Evolutionary conservation across 2,113 vertebrate species (phyloP).

Genomic region (Pterocles orientalis): DNA sequence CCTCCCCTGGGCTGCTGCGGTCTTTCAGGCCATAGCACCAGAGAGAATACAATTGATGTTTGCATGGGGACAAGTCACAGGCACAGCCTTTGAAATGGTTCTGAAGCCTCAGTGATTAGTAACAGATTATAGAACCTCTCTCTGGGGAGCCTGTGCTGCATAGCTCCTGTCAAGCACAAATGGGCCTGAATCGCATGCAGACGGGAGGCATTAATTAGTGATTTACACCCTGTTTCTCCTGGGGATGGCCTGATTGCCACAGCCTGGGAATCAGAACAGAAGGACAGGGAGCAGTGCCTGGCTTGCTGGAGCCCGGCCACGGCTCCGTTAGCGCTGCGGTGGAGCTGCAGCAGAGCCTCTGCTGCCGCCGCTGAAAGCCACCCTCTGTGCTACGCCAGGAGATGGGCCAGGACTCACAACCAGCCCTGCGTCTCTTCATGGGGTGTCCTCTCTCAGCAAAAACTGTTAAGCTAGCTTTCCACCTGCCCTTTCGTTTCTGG

Average conservation of each 20-base stretch:
- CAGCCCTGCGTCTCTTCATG: rapidly evolving
- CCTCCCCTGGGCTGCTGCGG: neutral
- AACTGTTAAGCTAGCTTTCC: neutral
- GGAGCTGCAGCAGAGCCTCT: neutral
- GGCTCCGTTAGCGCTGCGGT: rapidly evolving
- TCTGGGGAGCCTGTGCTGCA: neutral
- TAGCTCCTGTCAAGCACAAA: neutral
- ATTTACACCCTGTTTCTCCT: neutral
- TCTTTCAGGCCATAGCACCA: neutral
- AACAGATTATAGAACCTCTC: neutral
- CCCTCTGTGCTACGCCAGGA: rapidly evolving
- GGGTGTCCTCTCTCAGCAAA: neutral
- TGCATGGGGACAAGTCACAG: neutral
- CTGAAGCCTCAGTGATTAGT: conserved; percentile 2
- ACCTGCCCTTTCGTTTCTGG: neutral
- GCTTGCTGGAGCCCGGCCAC: neutral
- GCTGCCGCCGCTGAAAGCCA: rapidly evolving
- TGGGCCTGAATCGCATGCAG: neutral
- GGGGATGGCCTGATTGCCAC: neutral
- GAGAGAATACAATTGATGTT: neutral
- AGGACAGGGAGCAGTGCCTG: neutral
- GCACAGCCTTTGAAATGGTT: neutral
- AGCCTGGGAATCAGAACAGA: neutral
- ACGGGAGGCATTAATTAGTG: neutral
- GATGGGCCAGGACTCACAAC: rapidly evolving